Conservation (phyloP, 2,113 vertebrate species). For the Puntigrus tetrazona region DNA sequence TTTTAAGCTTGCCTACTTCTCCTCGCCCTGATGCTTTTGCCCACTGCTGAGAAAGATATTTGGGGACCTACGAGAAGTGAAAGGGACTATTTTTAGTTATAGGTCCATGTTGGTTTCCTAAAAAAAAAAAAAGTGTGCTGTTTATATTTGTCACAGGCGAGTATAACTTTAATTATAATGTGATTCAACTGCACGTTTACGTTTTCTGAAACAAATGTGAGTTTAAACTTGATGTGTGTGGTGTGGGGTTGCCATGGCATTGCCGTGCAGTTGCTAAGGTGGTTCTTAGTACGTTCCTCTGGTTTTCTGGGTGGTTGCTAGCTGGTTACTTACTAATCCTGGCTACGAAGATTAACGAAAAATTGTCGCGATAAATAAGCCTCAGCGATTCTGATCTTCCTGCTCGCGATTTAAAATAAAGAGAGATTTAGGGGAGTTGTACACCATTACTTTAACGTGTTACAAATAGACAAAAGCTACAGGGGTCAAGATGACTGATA, state of each 20-base stretch:
- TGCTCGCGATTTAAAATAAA: background rate
- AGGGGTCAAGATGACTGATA: background rate
- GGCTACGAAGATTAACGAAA: no score
- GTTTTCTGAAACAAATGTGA: background rate
- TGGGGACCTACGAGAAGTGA: conserved; percentile 70
- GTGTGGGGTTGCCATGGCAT: conserved; percentile 20
- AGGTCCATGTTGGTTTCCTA: background rate
- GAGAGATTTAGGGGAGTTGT: background rate
- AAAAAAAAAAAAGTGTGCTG: no score
- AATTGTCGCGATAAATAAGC: no score
- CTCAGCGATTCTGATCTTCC: background rate
- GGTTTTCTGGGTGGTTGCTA: background rate
- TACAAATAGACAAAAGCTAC: background rate
- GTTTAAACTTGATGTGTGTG: background rate
- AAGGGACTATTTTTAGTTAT: background rate
- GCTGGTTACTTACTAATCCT: background rate
- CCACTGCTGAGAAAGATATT: conserved; percentile 91
- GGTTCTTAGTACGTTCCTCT: background rate
- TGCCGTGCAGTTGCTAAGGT: conserved; percentile 2
- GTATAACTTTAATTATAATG: background rate
- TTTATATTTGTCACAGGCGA: background rate
- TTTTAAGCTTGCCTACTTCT: conserved; percentile 93
- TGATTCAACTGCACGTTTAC: background rate
- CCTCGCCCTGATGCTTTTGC: conserved; percentile 91
- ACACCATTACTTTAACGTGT: background rate